Conservation (phyloP, 2,797 vertebrate species). For the Myotis vivesi region DNA sequence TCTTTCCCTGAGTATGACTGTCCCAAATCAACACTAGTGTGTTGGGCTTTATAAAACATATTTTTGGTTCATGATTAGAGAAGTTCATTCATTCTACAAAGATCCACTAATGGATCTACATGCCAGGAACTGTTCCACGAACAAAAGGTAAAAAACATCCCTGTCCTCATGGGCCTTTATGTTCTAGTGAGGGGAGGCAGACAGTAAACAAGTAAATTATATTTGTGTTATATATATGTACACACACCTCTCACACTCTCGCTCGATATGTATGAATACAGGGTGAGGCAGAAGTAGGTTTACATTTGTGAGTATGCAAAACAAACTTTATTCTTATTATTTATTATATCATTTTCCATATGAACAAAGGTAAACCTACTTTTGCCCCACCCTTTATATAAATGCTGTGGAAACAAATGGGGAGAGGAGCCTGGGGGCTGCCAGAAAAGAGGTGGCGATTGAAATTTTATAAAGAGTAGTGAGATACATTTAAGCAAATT, state of each 20-base stretch:
- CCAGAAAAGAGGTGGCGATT: background rate
- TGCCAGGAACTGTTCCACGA: background rate
- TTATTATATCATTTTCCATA: background rate
- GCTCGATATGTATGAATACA: background rate
- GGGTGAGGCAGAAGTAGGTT: background rate
- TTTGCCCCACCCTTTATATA: background rate
- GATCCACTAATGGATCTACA: background rate
- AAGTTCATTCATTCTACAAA: slow-evolving; percentile 11
- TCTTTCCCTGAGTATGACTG: background rate
- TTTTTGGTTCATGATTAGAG: background rate
- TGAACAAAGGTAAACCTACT: background rate
- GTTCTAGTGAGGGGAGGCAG: background rate
- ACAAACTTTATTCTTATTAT: background rate
- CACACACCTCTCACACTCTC: background rate
- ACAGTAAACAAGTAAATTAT: background rate
- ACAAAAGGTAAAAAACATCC: background rate
- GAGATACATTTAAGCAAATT: background rate
- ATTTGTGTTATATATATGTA: background rate
- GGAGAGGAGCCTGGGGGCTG: background rate
- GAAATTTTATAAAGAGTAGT: background rate
- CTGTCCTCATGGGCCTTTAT: background rate
- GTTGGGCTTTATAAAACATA: slow-evolving; percentile 17
- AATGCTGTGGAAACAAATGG: background rate
- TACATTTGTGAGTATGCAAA: background rate
- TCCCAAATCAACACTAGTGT: background rate